Evolutionary conservation across 2,113 vertebrate genomes (phyloP).

Genomic region (Amphilophus citrinellus): DNA sequence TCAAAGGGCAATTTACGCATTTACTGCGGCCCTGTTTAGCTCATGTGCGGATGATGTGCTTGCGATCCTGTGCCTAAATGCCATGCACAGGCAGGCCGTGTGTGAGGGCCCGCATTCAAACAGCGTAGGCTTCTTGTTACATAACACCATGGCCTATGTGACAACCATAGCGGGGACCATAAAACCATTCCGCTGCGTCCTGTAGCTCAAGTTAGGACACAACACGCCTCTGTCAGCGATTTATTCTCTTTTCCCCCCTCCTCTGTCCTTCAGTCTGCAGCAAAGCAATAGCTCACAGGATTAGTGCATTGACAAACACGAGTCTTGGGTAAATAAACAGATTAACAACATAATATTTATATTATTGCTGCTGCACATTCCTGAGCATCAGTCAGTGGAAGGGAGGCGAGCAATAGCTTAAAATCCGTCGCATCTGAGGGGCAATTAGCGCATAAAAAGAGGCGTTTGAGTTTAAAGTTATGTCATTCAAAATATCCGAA

Average conservation of each 20-base stretch:
- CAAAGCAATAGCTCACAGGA: slow-evolving; percentile 5
- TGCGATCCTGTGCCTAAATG: slow-evolving; percentile 45
- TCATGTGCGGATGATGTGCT: slow-evolving; percentile 42
- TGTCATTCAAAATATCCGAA: slow-evolving; percentile 21
- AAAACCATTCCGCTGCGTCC: slow-evolving; percentile 62
- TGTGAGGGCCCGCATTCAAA: slow-evolving; percentile 77
- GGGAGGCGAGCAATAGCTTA: neutral
- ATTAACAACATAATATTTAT: slow-evolving; percentile 13
- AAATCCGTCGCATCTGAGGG: neutral
- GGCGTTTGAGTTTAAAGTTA: slow-evolving; percentile 30
- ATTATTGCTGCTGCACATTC: slow-evolving; percentile 65
- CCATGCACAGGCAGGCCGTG: slow-evolving; percentile 56
- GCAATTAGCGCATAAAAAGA: neutral
- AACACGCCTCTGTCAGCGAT: slow-evolving; percentile 39
- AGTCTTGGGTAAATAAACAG: slow-evolving; percentile 50
- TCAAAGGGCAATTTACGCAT: neutral
- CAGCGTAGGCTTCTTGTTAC: slow-evolving; percentile 80
- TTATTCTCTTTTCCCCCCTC: neutral
- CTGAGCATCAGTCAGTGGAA: slow-evolving; percentile 63
- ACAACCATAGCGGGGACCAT: slow-evolving; percentile 72
- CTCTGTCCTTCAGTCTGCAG: slow-evolving; percentile 34
- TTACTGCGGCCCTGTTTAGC: neutral
- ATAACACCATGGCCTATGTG: slow-evolving; percentile 80
- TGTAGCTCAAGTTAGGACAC: slow-evolving; percentile 41
- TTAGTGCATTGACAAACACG: slow-evolving; percentile 21